A percentile compares a stretch with the other conserved stretches of the same genome.
These are phyloP conservation scores for Galeruca laticollis DNA, from an alignment of 2,888 invertebrate species.

Conservation along the genomic window DNA sequence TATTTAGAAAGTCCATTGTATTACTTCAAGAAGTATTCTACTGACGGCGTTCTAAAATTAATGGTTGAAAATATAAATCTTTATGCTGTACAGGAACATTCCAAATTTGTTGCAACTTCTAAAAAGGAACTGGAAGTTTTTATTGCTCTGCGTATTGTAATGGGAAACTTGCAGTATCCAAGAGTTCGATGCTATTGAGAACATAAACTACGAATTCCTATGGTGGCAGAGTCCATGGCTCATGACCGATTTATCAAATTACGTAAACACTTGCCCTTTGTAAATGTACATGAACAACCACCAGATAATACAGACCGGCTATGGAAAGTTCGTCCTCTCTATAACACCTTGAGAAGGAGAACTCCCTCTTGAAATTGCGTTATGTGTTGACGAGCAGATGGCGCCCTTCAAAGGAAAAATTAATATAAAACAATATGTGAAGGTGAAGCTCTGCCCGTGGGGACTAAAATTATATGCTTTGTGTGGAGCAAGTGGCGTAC, in stretches of 20 bases:
- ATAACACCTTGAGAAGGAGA: background rate
- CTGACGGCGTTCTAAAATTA: background rate
- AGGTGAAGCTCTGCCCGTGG: conserved; percentile 11
- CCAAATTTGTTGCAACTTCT: background rate
- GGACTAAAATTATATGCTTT: conserved; percentile 12
- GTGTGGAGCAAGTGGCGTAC: conserved; percentile 21
- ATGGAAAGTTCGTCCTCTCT: conserved; percentile 24
- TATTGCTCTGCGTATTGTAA: conserved; percentile 49
- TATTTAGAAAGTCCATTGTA: too few species aligned
- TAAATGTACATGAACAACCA: conserved; percentile 31
- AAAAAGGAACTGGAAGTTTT: conserved; percentile 43
- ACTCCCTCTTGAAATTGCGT: conserved; percentile 5
- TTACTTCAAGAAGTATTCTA: background rate
- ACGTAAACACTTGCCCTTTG: conserved; percentile 48
- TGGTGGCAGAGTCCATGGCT: conserved; percentile 46
- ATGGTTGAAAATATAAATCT: conserved; percentile 15
- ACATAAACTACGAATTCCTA: conserved; percentile 37
- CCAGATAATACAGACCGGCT: conserved; percentile 2
- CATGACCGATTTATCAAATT: conserved; percentile 48
- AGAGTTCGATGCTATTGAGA: conserved; percentile 48
- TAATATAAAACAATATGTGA: conserved; percentile 17
- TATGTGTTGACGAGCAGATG: conserved; percentile 24
- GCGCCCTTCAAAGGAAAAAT: conserved; percentile 19
- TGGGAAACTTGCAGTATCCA: conserved; percentile 50
- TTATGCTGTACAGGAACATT: background rate